Evolutionary conservation across 2,113 vertebrate species (phyloP).

Genomic region (Halichoerus grypus): DNA sequence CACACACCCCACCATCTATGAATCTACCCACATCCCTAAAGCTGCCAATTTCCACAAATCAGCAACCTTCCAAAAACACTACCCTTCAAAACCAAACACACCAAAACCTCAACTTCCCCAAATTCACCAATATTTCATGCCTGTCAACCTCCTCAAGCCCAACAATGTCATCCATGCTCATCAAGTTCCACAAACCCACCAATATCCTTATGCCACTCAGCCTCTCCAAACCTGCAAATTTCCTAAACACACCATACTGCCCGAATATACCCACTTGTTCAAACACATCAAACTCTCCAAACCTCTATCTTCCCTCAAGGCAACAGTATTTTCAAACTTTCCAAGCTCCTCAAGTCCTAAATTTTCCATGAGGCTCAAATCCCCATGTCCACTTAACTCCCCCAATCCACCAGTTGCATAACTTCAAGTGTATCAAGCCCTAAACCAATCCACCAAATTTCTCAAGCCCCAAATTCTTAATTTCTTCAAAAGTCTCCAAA

Average conservation of each 20-base stretch:
- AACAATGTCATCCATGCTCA: not conserved
- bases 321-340: not conserved
- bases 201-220: not conserved
- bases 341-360: not conserved
- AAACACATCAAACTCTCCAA: not conserved
- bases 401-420: not conserved
- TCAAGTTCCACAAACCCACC: not conserved
- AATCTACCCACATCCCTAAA: not conserved
- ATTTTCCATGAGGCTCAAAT: not conserved
- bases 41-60: not conserved
- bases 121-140: not conserved
- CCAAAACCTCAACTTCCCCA: not conserved
- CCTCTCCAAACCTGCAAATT: not conserved
- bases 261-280: not conserved
- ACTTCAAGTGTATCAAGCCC: not conserved
- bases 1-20: not conserved
- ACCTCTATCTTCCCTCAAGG: not conserved
- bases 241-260: not conserved
- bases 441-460: not conserved
- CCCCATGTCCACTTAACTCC: not conserved
- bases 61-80: not conserved
- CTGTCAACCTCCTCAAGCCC: not conserved
- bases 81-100: not conserved
- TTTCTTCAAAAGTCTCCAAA: not conserved
- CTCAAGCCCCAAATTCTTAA: not conserved